These are phyloP conservation scores for Plodia interpunctella DNA, from an alignment of 1,140 invertebrate genomes.

Conservation along the genomic window DNA sequence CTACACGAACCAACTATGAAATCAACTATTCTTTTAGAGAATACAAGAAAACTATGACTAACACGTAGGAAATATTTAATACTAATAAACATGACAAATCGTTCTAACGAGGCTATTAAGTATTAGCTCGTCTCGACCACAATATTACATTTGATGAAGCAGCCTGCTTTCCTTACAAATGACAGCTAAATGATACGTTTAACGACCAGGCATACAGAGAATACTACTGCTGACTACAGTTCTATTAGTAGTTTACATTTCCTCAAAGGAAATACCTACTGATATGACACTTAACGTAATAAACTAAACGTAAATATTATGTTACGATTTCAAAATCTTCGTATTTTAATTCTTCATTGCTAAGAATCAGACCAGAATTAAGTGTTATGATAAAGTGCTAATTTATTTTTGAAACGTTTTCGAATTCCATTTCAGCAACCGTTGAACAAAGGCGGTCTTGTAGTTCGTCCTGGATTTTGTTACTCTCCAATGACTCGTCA, in stretches of 20 bases:
- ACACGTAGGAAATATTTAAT: too few relatives aligned
- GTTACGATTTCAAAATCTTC: too few relatives aligned
- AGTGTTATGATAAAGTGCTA: neutral
- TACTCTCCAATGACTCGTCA: neutral
- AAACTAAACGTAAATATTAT: too few relatives aligned
- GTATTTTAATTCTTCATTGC: too few relatives aligned
- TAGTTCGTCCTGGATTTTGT: neutral
- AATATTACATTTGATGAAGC: neutral
- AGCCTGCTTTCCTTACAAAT: neutral
- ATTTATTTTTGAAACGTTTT: neutral
- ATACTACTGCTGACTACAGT: neutral
- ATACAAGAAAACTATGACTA: too few relatives aligned
- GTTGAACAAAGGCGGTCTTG: neutral
- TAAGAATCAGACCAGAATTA: neutral
- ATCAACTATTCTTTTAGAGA: too few relatives aligned
- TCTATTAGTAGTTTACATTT: neutral
- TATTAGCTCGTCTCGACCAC: too few relatives aligned
- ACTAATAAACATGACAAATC: too few relatives aligned
- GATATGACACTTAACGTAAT: too few relatives aligned
- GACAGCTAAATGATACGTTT: neutral
- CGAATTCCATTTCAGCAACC: neutral
- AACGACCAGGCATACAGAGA: conserved; percentile 1
- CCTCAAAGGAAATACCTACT: too few relatives aligned
- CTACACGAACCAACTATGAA: too few relatives aligned
- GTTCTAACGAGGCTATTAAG: too few relatives aligned